Evolutionary conservation across 2,888 invertebrate genomes (phyloP), one percentile per base, ranked within the genome.

Genomic region (Tenodera sinensis): DNA sequence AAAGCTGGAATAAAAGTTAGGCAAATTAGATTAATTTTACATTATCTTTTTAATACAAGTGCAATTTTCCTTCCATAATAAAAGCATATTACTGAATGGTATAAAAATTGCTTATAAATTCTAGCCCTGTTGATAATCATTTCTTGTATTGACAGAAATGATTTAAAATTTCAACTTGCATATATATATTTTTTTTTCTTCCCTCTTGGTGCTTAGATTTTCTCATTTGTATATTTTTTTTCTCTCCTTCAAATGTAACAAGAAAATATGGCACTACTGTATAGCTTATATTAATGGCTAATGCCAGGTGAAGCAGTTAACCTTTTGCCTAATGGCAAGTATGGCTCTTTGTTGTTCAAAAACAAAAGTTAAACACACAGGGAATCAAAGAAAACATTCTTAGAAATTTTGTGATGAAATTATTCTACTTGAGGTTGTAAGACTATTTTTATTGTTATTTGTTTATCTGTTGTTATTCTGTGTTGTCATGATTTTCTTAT

Each of bases 221-320:
- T 20, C 54, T 71, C 25, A 71, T 71, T 71, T 71, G 54, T 71
- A 71, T 71, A 71, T 71, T 71, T 71, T 71, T 71, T 71, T 71
- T 25, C 42, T 42, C 12, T 9, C 54, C 54, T 71, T 71, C 54
- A 71, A 15, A 71, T 71, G 54, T 71, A 71, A 71, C 25, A 71
- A 71, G 6, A 71, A 71, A 20, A 71, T 71, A 71, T 71, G 54
- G 54, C 54, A 71, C 54, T 25, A 71, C 54, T 54, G 54, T 71
- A 71, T 71, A 71, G 54, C 25, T 20, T 71, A 71, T 71, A 71
- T 71, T 71, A 71, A 71, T 71, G 54, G 54, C 25, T 3, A 88
- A 7, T 85, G 88, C 88, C 88, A 47, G 85, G 88, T 15, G 14
- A 88, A 87, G 34, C 34, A 88, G 83, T 88, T 88, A 88, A 88